Percentiles rank a stretch among this genome's conserved stretches.
phyloP scores from a whole-genome alignment of 2,888 invertebrate species.

The Acanthosepion pharaonis region DNA sequence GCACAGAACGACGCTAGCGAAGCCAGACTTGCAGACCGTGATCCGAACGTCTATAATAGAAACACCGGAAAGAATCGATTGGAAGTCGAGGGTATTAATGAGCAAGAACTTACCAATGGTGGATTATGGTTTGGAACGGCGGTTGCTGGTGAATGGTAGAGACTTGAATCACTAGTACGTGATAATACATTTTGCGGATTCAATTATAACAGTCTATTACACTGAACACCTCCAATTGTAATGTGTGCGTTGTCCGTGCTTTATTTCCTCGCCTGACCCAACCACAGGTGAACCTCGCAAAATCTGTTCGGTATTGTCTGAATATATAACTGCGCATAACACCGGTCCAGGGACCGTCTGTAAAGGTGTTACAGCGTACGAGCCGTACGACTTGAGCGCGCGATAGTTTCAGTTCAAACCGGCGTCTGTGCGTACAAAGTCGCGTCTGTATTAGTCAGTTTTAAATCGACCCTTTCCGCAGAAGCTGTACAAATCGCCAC shows the following conservation, averaged over 20 bases:
- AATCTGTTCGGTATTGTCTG: not conserved
- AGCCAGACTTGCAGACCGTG: not conserved
- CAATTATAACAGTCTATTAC: conserved; percentile 17
- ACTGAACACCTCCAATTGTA: conserved; percentile 20
- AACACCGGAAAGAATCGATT: not conserved
- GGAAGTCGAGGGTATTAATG: not conserved
- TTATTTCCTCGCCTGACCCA: not conserved
- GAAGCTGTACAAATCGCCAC: not conserved
- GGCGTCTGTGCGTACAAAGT: not conserved
- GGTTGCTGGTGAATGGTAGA: too few species aligned
- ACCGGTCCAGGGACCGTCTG: not conserved
- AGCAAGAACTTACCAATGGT: conserved; percentile 7
- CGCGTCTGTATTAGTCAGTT: not conserved
- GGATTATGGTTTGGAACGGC: not conserved
- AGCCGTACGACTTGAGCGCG: not conserved
- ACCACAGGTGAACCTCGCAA: not conserved
- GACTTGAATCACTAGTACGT: not conserved
- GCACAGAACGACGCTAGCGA: not conserved
- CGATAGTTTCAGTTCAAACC: not conserved
- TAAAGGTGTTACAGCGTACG: not conserved
- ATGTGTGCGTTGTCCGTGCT: not conserved
- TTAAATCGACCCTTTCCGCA: not conserved
- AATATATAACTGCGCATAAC: conserved; percentile 20
- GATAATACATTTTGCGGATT: conserved; percentile 20
- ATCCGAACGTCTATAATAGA: not conserved